These are phyloP conservation scores for Troides helena DNA, from an alignment of 2,888 invertebrate genomes.

Conservation along the genomic window DNA sequence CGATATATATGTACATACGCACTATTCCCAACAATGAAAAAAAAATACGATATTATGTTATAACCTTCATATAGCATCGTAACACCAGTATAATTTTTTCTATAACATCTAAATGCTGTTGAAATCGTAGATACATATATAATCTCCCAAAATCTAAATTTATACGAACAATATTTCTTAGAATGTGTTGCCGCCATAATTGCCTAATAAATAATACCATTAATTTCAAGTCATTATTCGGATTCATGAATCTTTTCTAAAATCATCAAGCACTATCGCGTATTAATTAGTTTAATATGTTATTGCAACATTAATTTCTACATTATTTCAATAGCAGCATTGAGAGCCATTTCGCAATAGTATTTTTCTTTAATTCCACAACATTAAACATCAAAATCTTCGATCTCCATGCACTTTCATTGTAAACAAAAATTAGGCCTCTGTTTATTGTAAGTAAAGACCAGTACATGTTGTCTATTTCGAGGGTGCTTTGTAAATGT, in stretches of 20 bases:
- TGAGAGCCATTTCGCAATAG: constrained; percentile 14
- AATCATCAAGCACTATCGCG: constrained; percentile 6
- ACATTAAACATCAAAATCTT: not conserved
- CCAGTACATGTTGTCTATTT: not conserved
- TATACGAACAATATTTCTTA: constrained; percentile 11
- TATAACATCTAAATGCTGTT: constrained; percentile 11
- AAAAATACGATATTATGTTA: constrained; percentile 2
- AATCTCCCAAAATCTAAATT: constrained; percentile 18
- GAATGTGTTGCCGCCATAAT: constrained; percentile 8
- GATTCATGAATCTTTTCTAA: constrained; percentile 9
- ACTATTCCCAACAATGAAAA: constrained; percentile 21
- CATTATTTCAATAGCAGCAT: constrained; percentile 10
- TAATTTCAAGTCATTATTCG: constrained; percentile 11
- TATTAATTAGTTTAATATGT: constrained; percentile 1
- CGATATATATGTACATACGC: constrained; percentile 26
- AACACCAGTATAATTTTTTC: constrained; percentile 26
- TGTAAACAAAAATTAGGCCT: constrained; percentile 24
- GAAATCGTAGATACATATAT: constrained; percentile 6
- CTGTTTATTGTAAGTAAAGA: constrained; percentile 1
- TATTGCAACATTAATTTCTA: constrained; percentile 13
- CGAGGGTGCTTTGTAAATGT: not conserved
- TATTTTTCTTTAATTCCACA: not conserved
- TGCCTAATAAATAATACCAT: constrained; percentile 25
- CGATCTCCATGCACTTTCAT: constrained; percentile 22
- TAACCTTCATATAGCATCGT: constrained; percentile 15